A percentile compares a stretch with the other conserved stretches of the same genome.
Conservation (phyloP, 2,113 vertebrate genomes). For the Erythrolamprus reginae region DNA sequence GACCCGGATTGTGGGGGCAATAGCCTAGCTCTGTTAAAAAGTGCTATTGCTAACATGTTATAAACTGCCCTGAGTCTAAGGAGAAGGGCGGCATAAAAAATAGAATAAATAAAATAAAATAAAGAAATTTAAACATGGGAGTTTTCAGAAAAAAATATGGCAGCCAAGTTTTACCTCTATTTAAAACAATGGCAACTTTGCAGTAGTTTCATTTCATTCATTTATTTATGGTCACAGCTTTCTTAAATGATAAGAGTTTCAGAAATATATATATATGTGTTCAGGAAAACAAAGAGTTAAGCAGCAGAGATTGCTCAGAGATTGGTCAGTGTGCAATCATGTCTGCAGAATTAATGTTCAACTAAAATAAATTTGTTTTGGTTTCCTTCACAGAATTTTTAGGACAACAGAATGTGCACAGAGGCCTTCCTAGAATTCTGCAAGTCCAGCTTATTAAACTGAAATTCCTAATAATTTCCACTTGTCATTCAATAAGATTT, state of each 20-base stretch:
- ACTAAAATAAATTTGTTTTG: constrained; percentile 63
- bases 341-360: constrained; percentile 51
- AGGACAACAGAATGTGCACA: constrained; percentile 51
- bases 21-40: too few species aligned
- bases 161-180: not conserved
- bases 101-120: too few species aligned
- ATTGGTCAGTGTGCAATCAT: constrained; percentile 46
- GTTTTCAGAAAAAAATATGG: not conserved
- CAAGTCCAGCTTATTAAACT: constrained; percentile 20
- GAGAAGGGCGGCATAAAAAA: too few species aligned
- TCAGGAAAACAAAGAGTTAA: constrained; percentile 52
- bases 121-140: not conserved
- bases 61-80: too few species aligned
- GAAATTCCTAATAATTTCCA: not conserved
- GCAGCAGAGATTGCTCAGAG: constrained; percentile 34
- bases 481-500: not conserved
- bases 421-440: constrained; percentile 40
- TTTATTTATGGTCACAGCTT: not conserved
- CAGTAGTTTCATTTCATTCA: not conserved
- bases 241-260: not conserved
- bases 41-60: too few species aligned
- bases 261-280: not conserved
- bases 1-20: too few species aligned
- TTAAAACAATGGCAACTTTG: not conserved
- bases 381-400: constrained; percentile 52